Conservation (phyloP, 2,888 invertebrate genomes). For the Drosophila affinis region DNA sequence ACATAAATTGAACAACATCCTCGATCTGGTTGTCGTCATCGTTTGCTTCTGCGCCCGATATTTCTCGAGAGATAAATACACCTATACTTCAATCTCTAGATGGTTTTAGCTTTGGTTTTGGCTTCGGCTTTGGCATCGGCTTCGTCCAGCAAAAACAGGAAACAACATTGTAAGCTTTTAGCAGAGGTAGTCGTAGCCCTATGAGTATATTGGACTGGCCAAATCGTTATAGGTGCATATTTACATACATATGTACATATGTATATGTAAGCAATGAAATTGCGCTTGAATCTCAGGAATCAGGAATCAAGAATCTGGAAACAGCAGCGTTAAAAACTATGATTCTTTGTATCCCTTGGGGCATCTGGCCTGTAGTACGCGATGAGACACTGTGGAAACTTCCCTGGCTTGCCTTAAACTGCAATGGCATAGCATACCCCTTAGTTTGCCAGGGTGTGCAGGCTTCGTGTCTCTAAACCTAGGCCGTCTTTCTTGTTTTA, state of each 20-base stretch:
- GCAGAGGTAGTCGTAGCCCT: neutral
- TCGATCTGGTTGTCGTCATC: constrained; percentile 1
- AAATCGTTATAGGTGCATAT: neutral
- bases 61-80: constrained; percentile 54
- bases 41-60: constrained; percentile 20
- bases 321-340: no score
- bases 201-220: constrained; percentile 6
- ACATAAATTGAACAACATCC: constrained; percentile 34
- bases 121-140: neutral
- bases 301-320: no score
- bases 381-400: no score
- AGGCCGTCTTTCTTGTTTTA: constrained; percentile 35
- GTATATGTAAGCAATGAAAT: no score
- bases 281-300: no score
- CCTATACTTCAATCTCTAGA: constrained; percentile 7
- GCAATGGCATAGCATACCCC: neutral
- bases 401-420: constrained; percentile 1
- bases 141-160: constrained; percentile 56
- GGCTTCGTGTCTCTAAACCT: neutral
- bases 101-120: constrained; percentile 6
- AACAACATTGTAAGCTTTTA: constrained; percentile 58
- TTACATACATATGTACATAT: no score
- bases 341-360: no score
- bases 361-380: no score
- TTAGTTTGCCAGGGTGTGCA: constrained; percentile 6